Conservation (phyloP, 2,113 vertebrate genomes). For the Ascaphus truei region DNA sequence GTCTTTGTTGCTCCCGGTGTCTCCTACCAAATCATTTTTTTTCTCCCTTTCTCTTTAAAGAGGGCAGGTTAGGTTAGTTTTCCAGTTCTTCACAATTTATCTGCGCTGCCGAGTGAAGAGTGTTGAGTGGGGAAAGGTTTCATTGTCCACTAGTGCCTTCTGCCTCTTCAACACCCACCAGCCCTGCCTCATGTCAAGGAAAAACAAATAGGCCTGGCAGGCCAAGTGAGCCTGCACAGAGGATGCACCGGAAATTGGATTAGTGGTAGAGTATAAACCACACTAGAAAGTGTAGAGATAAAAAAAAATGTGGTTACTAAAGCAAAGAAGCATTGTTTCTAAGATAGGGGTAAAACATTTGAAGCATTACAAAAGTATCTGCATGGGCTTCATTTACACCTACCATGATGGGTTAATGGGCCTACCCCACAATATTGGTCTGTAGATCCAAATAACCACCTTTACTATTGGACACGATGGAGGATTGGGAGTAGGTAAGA, state of each 20-base stretch:
- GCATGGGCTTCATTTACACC: no score
- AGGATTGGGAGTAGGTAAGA: no score
- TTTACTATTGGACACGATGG: no score
- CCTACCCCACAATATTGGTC: no score
- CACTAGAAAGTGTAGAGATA: constrained; percentile 38
- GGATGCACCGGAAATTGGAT: constrained; percentile 68
- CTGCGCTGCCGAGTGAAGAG: constrained; percentile 62
- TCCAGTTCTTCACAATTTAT: constrained; percentile 69
- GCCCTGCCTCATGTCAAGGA: constrained; percentile 77
- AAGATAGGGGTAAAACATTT: no score
- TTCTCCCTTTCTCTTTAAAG: constrained; percentile 20
- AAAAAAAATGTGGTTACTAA: no score
- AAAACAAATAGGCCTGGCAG: constrained; percentile 74
- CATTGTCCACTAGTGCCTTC: constrained; percentile 67
- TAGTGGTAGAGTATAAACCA: constrained; percentile 67
- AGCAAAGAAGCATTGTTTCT: no score
- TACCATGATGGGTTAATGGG: no score
- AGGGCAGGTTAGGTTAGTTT: constrained; percentile 66
- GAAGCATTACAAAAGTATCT: no score
- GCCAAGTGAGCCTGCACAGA: constrained; percentile 64
- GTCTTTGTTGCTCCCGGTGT: neutral
- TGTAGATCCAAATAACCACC: no score
- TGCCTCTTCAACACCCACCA: constrained; percentile 74
- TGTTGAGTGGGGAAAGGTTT: constrained; percentile 78
- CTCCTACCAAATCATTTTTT: neutral